Evolutionary conservation across 2,113 vertebrate species (phyloP).

Genomic region (Malaclemys terrapin): DNA sequence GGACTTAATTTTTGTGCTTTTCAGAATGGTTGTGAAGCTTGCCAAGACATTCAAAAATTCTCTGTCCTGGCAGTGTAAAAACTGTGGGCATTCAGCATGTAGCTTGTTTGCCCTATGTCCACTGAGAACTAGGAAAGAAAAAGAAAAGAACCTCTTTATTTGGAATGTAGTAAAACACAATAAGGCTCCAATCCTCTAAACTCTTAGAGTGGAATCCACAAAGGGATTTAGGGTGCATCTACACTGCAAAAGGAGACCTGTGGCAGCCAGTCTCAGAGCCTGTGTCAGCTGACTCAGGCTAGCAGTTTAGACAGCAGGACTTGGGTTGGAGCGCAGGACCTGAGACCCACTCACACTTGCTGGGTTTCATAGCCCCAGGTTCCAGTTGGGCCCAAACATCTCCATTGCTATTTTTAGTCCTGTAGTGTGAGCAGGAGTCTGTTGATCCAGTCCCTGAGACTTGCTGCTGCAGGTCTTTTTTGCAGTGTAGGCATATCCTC

Average conservation of each 20-base stretch:
- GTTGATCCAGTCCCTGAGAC: neutral
- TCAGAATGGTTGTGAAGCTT: neutral
- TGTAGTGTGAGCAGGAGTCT: neutral
- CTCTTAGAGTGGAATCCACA: neutral
- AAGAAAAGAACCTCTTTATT: neutral
- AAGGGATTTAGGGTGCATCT: neutral
- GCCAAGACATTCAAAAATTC: neutral
- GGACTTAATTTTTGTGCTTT: neutral
- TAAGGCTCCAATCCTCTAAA: neutral
- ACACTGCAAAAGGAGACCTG: neutral
- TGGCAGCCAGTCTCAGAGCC: neutral
- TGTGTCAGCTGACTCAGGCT: neutral
- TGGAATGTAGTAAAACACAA: neutral
- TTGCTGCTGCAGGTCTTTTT: neutral
- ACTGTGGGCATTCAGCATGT: neutral
- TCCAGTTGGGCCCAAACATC: neutral
- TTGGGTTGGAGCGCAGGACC: neutral
- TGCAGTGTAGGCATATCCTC: neutral
- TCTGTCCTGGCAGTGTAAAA: neutral
- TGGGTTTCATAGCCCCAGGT: neutral
- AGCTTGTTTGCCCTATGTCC: neutral
- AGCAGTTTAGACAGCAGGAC: neutral
- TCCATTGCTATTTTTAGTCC: neutral
- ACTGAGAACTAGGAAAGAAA: neutral
- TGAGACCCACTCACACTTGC: neutral